phyloP scores from a whole-genome alignment of 1,140 invertebrate species.

The Xylocopa sonorina region DNA sequence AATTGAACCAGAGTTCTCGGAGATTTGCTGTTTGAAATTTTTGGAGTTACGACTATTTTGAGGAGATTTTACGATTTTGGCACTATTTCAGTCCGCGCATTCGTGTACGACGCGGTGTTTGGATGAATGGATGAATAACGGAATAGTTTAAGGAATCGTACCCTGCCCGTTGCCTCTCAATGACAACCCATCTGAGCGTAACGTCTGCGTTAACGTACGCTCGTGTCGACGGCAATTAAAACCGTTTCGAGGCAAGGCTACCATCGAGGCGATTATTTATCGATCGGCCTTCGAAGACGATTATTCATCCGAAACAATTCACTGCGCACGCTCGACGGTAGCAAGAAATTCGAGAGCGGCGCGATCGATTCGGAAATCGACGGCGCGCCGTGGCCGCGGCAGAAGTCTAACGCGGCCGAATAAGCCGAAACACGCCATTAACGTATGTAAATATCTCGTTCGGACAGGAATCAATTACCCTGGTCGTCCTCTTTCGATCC shows the following conservation, averaged over 20 bases:
- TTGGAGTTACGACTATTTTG: too few relatives aligned
- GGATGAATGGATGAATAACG: too few relatives aligned
- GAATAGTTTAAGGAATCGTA: too few relatives aligned
- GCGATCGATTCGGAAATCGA: slow-evolving; percentile 9
- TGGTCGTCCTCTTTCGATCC: slow-evolving; percentile 50
- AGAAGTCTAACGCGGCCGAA: slow-evolving; percentile 7
- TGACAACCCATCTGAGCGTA: neutral
- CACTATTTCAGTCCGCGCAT: too few relatives aligned
- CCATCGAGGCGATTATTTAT: neutral
- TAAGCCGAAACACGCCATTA: slow-evolving; percentile 68
- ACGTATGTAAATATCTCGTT: slow-evolving; percentile 72
- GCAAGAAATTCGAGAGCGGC: neutral
- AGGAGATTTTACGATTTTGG: too few relatives aligned
- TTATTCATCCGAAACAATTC: slow-evolving; percentile 10
- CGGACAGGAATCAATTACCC: slow-evolving; percentile 74
- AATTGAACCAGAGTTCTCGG: too few relatives aligned
- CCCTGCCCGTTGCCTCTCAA: too few relatives aligned
- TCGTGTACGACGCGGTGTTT: too few relatives aligned
- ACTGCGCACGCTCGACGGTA: neutral
- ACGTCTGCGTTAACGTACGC: slow-evolving; percentile 12
- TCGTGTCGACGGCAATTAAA: slow-evolving; percentile 4
- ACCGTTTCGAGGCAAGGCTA: neutral
- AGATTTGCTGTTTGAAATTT: too few relatives aligned
- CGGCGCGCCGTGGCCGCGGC: neutral
- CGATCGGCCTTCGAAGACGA: neutral